Conservation (phyloP, 2,113 vertebrate genomes). For the human (Homo sapiens) region DNA sequence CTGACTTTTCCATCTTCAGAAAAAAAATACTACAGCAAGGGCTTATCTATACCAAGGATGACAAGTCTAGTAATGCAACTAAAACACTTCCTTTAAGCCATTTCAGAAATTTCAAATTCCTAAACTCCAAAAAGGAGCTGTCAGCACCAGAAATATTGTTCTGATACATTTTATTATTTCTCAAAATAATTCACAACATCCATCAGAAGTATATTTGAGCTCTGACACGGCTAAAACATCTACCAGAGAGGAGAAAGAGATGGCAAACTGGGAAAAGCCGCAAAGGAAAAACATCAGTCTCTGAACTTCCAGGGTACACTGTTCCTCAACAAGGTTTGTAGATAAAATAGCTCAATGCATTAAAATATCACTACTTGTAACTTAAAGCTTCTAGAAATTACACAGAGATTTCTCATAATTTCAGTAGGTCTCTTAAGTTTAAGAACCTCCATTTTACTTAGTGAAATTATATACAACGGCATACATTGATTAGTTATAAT, state of each 20-base stretch:
- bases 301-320: neutral
- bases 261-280: neutral
- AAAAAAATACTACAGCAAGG: neutral
- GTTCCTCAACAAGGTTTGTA: neutral
- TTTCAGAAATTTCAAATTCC: neutral
- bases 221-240: neutral
- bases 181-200: neutral
- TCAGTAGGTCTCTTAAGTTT: neutral
- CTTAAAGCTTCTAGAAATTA: neutral
- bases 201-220: neutral
- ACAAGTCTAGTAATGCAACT: neutral
- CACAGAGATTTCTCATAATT: neutral
- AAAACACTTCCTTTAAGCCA: neutral
- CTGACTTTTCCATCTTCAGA: neutral
- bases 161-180: neutral
- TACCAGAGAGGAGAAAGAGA: neutral
- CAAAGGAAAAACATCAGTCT: neutral
- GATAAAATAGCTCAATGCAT: neutral
- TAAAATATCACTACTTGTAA: neutral
- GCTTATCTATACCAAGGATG: neutral
- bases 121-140: neutral
- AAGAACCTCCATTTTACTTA: neutral
- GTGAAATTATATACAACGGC: neutral
- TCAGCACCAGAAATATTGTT: neutral
- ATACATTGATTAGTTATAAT: conserved; percentile 2